Evolutionary conservation across 2,113 vertebrate genomes (phyloP).

Genomic region (Sebastes fasciatus): DNA sequence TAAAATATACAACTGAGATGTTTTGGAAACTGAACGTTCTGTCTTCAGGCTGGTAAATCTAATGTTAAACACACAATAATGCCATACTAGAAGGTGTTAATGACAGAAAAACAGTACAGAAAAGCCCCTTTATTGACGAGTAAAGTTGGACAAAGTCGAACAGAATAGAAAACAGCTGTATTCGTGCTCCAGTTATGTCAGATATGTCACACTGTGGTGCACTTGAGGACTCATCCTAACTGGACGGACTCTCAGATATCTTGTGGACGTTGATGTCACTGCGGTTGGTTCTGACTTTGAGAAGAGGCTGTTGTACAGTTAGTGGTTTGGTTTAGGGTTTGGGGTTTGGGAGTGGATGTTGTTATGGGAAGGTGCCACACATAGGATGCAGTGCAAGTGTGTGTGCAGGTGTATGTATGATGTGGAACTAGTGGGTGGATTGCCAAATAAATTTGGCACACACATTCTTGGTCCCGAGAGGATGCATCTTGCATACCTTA

Average conservation of each 20-base stretch:
- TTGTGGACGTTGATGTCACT: conserved; percentile 14
- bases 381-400: neutral
- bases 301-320: conserved; percentile 28
- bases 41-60: neutral
- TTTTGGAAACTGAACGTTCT: neutral
- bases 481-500: neutral
- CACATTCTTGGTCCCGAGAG: neutral
- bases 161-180: conserved; percentile 26
- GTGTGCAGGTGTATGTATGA: conserved; percentile 28
- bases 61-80: conserved; percentile 21
- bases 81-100: conserved; percentile 16
- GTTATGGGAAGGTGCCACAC: neutral
- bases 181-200: neutral
- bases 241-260: conserved; percentile 15
- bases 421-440: neutral
- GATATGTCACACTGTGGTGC: neutral
- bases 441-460: neutral
- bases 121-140: conserved; percentile 5
- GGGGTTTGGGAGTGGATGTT: conserved; percentile 10
- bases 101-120: neutral
- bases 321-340: conserved; percentile 39
- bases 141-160: neutral
- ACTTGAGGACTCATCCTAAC: neutral
- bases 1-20: conserved; percentile 35
- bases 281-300: conserved; percentile 24